Evolutionary conservation across 2,113 vertebrate species (phyloP).

Genomic region (Probosciger aterrimus): DNA sequence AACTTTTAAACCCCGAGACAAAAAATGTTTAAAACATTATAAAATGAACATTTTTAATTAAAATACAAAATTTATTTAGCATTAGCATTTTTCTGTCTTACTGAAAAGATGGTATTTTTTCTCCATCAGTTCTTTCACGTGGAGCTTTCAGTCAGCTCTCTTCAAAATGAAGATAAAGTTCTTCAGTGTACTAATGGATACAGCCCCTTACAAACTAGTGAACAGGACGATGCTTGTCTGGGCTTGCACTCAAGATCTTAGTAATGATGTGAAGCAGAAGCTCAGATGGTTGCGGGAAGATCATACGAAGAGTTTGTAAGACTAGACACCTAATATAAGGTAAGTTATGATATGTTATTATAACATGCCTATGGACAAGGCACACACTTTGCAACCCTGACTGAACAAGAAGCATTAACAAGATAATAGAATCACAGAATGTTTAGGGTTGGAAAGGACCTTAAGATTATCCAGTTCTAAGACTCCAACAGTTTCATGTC

Average conservation of each 20-base stretch:
- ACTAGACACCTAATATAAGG: accelerated
- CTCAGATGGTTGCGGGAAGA: not conserved
- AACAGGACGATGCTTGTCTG: not conserved
- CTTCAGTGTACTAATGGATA: not conserved
- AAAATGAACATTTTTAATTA: not conserved
- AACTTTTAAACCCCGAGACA: not conserved
- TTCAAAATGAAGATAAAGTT: not conserved
- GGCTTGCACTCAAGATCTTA: not conserved
- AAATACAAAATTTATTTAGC: not conserved
- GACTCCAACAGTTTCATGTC: not conserved
- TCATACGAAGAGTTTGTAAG: accelerated
- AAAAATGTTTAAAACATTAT: not conserved
- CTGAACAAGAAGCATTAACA: not conserved
- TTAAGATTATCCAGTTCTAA: not conserved
- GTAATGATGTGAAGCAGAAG: not conserved
- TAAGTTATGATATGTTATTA: not conserved
- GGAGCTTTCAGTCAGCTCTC: not conserved
- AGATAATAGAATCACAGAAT: not conserved
- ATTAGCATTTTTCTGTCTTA: not conserved
- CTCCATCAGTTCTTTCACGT: not conserved
- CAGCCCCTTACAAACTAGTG: not conserved
- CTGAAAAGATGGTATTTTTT: not conserved
- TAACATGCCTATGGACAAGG: not conserved
- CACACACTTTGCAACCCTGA: not conserved
- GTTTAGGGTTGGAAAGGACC: not conserved